Base-by-base conservation (phyloP, 1,140 invertebrate species). In the Nylanderia fulva region DNA sequence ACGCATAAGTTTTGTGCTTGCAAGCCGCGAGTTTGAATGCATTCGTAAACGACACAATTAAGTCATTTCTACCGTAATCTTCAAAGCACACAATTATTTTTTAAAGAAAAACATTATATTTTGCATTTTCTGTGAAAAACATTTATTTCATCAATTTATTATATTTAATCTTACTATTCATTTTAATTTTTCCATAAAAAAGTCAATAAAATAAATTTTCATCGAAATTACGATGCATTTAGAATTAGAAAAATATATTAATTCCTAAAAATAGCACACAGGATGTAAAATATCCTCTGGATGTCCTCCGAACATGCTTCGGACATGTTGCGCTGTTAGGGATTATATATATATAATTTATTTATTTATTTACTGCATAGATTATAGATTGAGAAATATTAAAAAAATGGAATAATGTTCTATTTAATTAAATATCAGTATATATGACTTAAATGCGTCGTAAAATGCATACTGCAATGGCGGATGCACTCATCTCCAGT, bases 21-120 rank as follows among this genome's bases (percentile, higher is more conserved):
- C 42, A 77, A 61, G 8, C 13, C 27, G 27, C 39, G 27, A 68
- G 7, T 24, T 52, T 36, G 33, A 21, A n/a, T 39, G 29, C 75
- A 5, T 66, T 45, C 36, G 9, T 36, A 48, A 80, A 33, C 48
- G 77, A 39, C 18, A 13, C 39, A 71, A 58, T 82, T 72, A 7
- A 82, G 36, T 72, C 66, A 60, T 58, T 82, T 58, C 21, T 56
- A 52, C 24, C 39, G 13, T 72, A 42, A 27, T 80, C 33, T n/a
- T 21, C 7, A 21, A 79, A 69, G 11, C 13, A 72, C 0, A n/a
- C 21, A n/a, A 68, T 15, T 77, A 33, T 15, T 77, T 21, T 64
- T 36, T 33, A 2, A 7, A 18, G 6, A 45, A 29, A 36, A 64
- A 48, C 21, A 21, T 80, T 69, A 39, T 39, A 9, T 1, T 27